These are phyloP conservation scores for Lycorma delicatula DNA, from an alignment of 1,140 invertebrate genomes.

Conservation along the genomic window DNA sequence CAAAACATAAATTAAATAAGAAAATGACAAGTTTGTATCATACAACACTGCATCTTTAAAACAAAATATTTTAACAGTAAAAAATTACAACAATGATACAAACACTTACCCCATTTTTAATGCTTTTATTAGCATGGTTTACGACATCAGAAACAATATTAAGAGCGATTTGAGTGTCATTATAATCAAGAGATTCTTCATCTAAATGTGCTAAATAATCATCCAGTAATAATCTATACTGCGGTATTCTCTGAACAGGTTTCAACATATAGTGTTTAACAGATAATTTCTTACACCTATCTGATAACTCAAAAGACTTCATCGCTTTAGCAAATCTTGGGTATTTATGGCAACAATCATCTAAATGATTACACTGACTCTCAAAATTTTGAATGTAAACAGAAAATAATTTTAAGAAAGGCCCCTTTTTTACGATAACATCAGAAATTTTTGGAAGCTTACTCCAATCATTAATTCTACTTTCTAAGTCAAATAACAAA, in stretches of 20 bases:
- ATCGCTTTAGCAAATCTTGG: constrained; percentile 50
- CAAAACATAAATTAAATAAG: too few species aligned
- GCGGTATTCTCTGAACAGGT: constrained; percentile 64
- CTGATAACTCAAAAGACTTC: constrained; percentile 55
- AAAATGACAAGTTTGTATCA: too few species aligned
- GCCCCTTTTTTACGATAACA: constrained; percentile 65
- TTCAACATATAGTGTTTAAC: constrained; percentile 67
- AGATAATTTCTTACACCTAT: constrained; percentile 52
- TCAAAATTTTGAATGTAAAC: constrained; percentile 64
- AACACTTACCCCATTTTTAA: constrained; percentile 49
- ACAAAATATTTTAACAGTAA: too few species aligned
- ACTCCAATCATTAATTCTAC: constrained; percentile 52
- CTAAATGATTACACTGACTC: constrained; percentile 49
- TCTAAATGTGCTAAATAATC: constrained; percentile 54
- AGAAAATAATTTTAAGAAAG: constrained; percentile 65
- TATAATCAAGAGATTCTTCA: constrained; percentile 50
- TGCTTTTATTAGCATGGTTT: constrained; percentile 63
- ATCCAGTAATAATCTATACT: constrained; percentile 58
- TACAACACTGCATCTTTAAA: too few species aligned
- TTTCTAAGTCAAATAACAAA: constrained; percentile 53
- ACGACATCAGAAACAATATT: constrained; percentile 63
- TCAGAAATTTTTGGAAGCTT: constrained; percentile 54
- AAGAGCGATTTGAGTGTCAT: constrained; percentile 55
- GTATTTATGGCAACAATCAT: constrained; percentile 51
- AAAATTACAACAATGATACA: too few species aligned